Percentiles rank a stretch among this genome's conserved stretches.
Evolutionary conservation across 2,797 vertebrate species (phyloP).

Genomic region (Choloepus didactylus): DNA sequence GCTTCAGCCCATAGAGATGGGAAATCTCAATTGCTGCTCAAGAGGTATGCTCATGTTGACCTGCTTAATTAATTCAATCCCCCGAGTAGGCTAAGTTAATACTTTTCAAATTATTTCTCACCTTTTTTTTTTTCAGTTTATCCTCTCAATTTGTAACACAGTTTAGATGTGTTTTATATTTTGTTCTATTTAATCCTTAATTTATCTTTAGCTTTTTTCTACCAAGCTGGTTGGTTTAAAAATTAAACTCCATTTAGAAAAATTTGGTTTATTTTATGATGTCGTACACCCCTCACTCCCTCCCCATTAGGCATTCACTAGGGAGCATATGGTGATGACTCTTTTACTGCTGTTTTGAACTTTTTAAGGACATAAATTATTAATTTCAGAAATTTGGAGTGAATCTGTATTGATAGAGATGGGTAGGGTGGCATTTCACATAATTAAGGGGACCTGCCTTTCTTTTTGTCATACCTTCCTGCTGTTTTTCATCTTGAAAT

Average conservation of each 20-base stretch:
- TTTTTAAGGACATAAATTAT: background rate
- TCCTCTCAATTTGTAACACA: background rate
- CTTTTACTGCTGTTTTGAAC: background rate
- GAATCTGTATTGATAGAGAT: background rate
- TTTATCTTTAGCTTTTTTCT: background rate
- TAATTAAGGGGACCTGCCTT: no score
- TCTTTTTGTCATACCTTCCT: no score
- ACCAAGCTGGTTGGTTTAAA: background rate
- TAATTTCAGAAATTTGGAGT: background rate
- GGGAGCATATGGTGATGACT: background rate
- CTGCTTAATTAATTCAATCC: background rate
- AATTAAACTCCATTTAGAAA: no score
- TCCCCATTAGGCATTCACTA: background rate
- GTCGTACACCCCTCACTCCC: background rate
- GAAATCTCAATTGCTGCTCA: no score
- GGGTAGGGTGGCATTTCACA: background rate
- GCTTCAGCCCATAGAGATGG: no score
- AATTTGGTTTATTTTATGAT: no score
- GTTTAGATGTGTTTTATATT: background rate
- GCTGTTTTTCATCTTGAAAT: no score
- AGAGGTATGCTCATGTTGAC: background rate
- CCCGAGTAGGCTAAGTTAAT: background rate
- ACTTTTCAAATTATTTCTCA: background rate
- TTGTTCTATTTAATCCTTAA: background rate
- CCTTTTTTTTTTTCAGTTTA: background rate